phyloP scores from a whole-genome alignment of 2,888 invertebrate species.

The Caenorhabditis doughertyi region DNA sequence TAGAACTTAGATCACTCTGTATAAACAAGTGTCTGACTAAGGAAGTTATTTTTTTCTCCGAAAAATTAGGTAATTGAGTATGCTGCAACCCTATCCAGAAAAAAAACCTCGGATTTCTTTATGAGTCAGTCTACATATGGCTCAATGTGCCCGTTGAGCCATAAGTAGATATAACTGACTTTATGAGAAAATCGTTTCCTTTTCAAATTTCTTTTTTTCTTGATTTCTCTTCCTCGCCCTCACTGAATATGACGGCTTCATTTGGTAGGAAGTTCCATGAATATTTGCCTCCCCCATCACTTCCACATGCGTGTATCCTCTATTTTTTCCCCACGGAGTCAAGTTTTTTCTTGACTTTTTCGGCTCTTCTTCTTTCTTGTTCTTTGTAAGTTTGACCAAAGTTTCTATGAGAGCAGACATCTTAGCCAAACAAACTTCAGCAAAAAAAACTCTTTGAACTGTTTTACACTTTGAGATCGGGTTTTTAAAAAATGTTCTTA shows the following conservation, averaged over 20 bases:
- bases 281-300: conserved; percentile 47
- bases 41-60: conserved; percentile 1
- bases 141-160: conserved; percentile 8
- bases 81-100: not conserved
- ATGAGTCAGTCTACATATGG: not conserved
- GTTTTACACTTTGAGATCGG: not conserved
- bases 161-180: conserved; percentile 27
- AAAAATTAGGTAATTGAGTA: conserved; percentile 2
- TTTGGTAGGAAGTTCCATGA: conserved; percentile 38
- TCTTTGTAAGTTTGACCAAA: conserved; percentile 36
- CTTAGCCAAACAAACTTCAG: conserved; percentile 34
- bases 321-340: conserved; percentile 59
- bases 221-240: not conserved
- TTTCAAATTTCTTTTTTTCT: conserved; percentile 11
- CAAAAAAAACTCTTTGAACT: not conserved
- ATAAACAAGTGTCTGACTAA: not conserved
- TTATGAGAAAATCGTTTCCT: conserved; percentile 30
- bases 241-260: conserved; percentile 54
- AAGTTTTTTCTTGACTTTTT: conserved; percentile 42
- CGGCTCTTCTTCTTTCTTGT: conserved; percentile 21
- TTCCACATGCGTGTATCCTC: conserved; percentile 38
- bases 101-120: conserved; percentile 1
- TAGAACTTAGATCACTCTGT: not conserved
- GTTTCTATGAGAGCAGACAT: conserved; percentile 23
- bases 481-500: not conserved